A percentile compares a stretch with the other conserved stretches of the same genome.
Evolutionary conservation across 2,888 invertebrate genomes (phyloP).

Genomic region (Cryptophagus acutangulus): DNA sequence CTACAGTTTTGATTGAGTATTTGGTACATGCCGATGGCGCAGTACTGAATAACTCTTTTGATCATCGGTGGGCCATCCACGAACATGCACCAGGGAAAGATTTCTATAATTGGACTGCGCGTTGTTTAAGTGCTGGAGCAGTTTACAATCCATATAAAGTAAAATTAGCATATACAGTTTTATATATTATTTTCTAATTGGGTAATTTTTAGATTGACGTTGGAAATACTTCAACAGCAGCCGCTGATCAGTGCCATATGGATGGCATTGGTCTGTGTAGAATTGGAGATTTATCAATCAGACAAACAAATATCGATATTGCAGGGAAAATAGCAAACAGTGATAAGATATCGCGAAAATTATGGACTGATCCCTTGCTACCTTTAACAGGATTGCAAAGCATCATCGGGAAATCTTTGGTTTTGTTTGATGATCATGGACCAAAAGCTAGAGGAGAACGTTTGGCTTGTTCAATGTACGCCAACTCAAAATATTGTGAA

Average conservation of each 20-base stretch:
- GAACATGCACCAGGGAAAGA: conserved; percentile 74
- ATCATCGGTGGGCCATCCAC: conserved; percentile 82
- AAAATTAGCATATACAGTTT: conserved; percentile 12
- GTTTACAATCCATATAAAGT: conserved; percentile 76
- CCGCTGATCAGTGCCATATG: conserved; percentile 54
- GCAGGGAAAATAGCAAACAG: conserved; percentile 68
- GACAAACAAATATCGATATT: conserved; percentile 66
- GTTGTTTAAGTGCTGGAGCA: conserved; percentile 74
- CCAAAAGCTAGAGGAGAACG: conserved; percentile 84
- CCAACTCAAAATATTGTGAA: too few relatives aligned
- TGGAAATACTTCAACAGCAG: conserved; percentile 44
- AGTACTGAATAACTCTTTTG: conserved; percentile 64
- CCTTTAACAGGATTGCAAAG: conserved; percentile 71
- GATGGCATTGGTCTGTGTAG: conserved; percentile 60
- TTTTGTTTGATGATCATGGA: conserved; percentile 82
- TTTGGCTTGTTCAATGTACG: conserved; percentile 80
- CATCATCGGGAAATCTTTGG: conserved; percentile 75
- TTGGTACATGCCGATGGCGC: conserved; percentile 85
- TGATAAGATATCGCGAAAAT: conserved; percentile 60
- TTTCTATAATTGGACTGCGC: conserved; percentile 84
- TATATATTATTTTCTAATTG: background rate
- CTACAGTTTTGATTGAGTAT: conserved; percentile 76
- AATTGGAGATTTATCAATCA: conserved; percentile 71
- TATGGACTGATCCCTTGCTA: conserved; percentile 75
- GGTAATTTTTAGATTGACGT: conserved; percentile 3